phyloP scores from a whole-genome alignment of 2,888 invertebrate species.

The Ennomos fuscantarius region DNA sequence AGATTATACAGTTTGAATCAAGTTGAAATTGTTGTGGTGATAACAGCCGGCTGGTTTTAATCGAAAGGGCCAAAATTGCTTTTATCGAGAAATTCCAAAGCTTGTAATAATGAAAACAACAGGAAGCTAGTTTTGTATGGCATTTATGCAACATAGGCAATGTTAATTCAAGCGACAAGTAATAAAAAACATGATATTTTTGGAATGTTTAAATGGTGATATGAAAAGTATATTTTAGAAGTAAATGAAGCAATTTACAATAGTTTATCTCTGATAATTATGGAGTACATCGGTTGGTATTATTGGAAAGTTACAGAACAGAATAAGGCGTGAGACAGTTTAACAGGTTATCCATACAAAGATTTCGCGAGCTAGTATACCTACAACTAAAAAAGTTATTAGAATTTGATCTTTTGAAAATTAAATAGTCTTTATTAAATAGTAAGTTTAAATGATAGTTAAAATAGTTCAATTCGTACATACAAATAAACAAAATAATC shows the following conservation, averaged over 20 bases:
- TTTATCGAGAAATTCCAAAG: conserved; percentile 1
- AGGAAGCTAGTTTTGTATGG: conserved; percentile 22
- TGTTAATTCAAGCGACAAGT: conserved; percentile 8
- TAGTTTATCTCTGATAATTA: conserved; percentile 1
- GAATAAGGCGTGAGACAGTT: neutral
- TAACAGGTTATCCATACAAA: neutral
- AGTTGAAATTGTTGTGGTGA: neutral
- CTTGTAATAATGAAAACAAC: conserved; percentile 1
- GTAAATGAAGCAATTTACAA: conserved; percentile 7
- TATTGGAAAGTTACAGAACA: conserved; percentile 8
- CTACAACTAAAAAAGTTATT: neutral
- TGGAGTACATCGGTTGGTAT: conserved; percentile 17
- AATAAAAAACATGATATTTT: conserved; percentile 35
- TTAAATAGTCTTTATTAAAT: conserved; percentile 1
- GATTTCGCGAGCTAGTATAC: conserved; percentile 12
- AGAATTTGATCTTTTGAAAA: conserved; percentile 5
- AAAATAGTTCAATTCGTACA: conserved; percentile 22
- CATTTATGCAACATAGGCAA: conserved; percentile 14
- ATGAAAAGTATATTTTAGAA: conserved; percentile 20
- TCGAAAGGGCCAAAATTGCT: neutral
- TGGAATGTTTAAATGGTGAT: conserved; percentile 38
- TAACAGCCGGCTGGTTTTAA: conserved; percentile 6
- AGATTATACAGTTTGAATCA: conserved; percentile 8
- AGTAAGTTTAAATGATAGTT: conserved; percentile 21
- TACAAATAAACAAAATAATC: conserved; percentile 21